Percentiles rank a stretch among this genome's conserved stretches.
phyloP scores from a whole-genome alignment of 2,888 invertebrate species.

The Nebria salina region DNA sequence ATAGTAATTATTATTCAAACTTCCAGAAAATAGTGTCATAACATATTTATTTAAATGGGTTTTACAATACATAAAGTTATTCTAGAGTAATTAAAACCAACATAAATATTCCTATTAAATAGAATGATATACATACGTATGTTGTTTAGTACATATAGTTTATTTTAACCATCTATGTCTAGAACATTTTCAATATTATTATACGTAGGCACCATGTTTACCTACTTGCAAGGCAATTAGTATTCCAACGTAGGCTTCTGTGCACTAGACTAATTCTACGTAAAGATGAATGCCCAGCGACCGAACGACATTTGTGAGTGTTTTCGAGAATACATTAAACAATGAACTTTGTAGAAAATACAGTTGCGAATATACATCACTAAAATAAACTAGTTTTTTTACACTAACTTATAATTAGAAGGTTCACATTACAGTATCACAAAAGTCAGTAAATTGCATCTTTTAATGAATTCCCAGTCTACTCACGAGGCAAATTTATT shows the following conservation, averaged over 20 bases:
- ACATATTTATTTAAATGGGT: too few relatives aligned
- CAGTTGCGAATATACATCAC: neutral
- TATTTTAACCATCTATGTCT: neutral
- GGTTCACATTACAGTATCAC: neutral
- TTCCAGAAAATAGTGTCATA: too few relatives aligned
- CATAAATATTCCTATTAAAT: too few relatives aligned
- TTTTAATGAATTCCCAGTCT: too few relatives aligned
- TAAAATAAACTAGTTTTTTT: neutral
- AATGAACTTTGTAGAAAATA: neutral
- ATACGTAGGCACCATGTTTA: neutral
- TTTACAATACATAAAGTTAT: too few relatives aligned
- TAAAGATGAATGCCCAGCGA: neutral
- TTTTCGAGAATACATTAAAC: neutral
- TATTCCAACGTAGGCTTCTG: neutral
- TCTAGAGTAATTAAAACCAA: too few relatives aligned
- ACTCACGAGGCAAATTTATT: too few relatives aligned
- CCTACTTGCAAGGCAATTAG: neutral
- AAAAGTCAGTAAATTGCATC: neutral
- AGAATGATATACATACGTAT: neutral
- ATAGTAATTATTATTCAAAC: too few relatives aligned
- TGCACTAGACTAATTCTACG: neutral
- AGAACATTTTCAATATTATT: neutral
- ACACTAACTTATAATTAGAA: neutral
- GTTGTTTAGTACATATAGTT: neutral
- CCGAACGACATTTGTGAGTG: neutral